phyloP scores from a whole-genome alignment of 2,888 invertebrate genomes.

The Griposia aprilina region DNA sequence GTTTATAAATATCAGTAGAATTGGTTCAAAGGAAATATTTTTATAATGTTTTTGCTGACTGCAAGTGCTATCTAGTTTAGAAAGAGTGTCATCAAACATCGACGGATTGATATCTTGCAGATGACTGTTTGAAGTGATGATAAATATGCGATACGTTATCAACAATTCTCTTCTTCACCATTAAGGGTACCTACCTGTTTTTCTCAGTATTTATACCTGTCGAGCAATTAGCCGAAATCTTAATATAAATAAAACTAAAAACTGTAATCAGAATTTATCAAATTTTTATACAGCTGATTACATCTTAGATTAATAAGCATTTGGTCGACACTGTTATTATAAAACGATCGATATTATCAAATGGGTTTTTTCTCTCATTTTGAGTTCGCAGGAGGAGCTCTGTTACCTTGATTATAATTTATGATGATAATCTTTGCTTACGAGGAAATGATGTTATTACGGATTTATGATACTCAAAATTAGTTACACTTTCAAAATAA shows the following conservation, averaged over 20 bases:
- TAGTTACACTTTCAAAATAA: background rate
- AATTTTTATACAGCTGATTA: background rate
- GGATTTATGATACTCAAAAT: too few relatives aligned
- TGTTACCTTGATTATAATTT: slow-evolving; percentile 6
- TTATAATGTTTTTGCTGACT: background rate
- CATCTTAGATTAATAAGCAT: background rate
- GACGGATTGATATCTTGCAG: slow-evolving; percentile 15
- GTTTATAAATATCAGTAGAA: background rate
- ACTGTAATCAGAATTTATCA: slow-evolving; percentile 2
- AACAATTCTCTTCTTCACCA: background rate
- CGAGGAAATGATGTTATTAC: background rate
- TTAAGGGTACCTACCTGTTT: background rate
- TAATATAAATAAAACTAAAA: background rate
- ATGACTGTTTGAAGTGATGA: slow-evolving; percentile 11
- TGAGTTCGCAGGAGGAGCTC: background rate
- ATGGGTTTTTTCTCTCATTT: slow-evolving; percentile 2
- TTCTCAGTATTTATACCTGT: background rate
- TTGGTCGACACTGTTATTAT: slow-evolving; percentile 1
- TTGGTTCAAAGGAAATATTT: background rate
- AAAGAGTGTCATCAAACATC: background rate
- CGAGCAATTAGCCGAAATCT: background rate
- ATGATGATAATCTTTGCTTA: background rate
- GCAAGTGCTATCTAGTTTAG: background rate
- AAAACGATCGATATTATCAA: slow-evolving; percentile 21
- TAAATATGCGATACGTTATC: slow-evolving; percentile 33